Base-by-base conservation (phyloP, 1,140 invertebrate genomes). In the Heliconius melpomene region DNA sequence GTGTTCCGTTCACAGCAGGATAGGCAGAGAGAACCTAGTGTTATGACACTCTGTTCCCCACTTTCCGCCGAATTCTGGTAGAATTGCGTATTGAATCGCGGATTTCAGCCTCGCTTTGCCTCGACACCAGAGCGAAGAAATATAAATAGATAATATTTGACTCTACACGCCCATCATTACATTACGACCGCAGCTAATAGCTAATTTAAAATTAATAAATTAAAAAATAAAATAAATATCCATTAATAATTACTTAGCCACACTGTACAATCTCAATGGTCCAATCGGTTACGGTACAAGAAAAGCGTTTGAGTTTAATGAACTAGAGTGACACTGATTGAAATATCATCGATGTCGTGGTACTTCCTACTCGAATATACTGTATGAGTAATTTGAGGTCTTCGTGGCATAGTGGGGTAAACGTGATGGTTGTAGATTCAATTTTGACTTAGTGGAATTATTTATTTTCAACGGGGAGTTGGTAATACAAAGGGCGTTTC, bases 241-340 rank as follows among this genome's bases (percentile, higher is more conserved):
- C 60, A 66, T 66, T 66, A 66, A 66, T 66, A 66, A 66, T 66
- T 29, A 26, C 29, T 66, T 66, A 66, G 60, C 26, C 6, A 29
- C 60, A 66, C 23, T 29, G 40, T 36, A 36, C 40, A 46, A 77
- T 40, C 36, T 52, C 38, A 71, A 46, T 72, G 20, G 71, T 40
- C 32, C 2, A 54, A 79, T 72, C 29, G 46, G 72, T 66, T 66
- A 72, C 71, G 71, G 71, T 72, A 40, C 32, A 72, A 72, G 36
- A 72, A 72, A 79, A 84, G 79, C 71, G 13, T 46, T 72, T 40
- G 79, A 74, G 84, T 82, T 81, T 83, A 84, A 84, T 75, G 85
- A 86, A 84, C 83, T 71, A 66, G 40, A 74, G 74, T 79, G 85
- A 85, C 82, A 84, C 78, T 85, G 79, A 82, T 83, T 82, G 79